Percentiles rank a stretch among this genome's conserved stretches.
Conservation (phyloP, 2,888 invertebrate genomes). For the Gastracanthus pulcherrimus region DNA sequence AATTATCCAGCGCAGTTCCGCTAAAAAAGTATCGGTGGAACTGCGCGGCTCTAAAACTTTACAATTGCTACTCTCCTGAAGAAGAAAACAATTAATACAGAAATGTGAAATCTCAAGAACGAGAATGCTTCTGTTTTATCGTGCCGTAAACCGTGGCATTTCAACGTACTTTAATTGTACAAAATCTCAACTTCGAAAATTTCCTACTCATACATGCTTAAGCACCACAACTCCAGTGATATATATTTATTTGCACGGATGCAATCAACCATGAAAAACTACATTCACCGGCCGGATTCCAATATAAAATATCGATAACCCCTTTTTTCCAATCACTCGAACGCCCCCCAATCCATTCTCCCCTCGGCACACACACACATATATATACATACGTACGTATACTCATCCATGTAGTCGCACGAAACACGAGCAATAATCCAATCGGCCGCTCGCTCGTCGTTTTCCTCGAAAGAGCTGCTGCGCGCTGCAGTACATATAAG, state of each 20-base stretch:
- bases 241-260: background rate
- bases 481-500: background rate
- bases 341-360: background rate
- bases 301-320: constrained; percentile 8
- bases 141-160: constrained; percentile 5
- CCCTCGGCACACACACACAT: too few relatives aligned
- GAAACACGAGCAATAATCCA: constrained; percentile 21
- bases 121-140: background rate
- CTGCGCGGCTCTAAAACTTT: background rate
- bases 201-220: background rate
- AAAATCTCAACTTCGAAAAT: constrained; percentile 23
- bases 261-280: background rate
- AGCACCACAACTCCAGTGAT: background rate
- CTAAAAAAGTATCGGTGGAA: background rate
- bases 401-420: background rate
- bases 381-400: too few relatives aligned
- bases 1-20: constrained; percentile 11
- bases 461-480: constrained; percentile 44
- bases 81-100: constrained; percentile 26
- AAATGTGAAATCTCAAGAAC: constrained; percentile 32
- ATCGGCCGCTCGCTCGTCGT: constrained; percentile 26
- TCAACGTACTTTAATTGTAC: constrained; percentile 3
- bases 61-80: constrained; percentile 8
- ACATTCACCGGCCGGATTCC: background rate
- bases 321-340: background rate